Evolutionary conservation across 2,113 vertebrate species (phyloP).

Genomic region (Anarhynchus alexandrinus): DNA sequence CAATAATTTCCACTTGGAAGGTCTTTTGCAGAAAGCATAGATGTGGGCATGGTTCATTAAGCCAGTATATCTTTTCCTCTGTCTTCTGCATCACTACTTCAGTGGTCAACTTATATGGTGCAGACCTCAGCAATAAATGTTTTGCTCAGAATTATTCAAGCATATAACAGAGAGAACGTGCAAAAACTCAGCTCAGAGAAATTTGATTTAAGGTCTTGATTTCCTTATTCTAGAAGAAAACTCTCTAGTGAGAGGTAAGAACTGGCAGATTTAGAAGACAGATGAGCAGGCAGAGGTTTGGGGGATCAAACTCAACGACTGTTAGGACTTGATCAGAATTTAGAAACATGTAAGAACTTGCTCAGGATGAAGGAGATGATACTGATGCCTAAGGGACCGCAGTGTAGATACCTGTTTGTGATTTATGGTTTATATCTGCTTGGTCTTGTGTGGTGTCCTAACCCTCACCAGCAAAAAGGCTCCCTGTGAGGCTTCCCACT

Average conservation of each 20-base stretch:
- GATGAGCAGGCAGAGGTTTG: neutral
- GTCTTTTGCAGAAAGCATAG: neutral
- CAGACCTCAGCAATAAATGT: slow-evolving; percentile 2
- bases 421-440: neutral
- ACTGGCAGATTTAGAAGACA: neutral
- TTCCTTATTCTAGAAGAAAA: neutral
- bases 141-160: slow-evolving; percentile 16
- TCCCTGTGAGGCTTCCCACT: neutral
- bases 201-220: slow-evolving; percentile 20
- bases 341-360: neutral
- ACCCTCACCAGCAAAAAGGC: neutral
- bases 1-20: neutral
- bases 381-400: neutral
- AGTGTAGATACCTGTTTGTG: neutral
- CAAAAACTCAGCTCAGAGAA: neutral
- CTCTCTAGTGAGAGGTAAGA: neutral
- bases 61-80: neutral
- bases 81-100: slow-evolving; percentile 12
- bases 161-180: neutral
- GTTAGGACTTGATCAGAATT: neutral
- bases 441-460: neutral
- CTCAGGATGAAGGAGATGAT: neutral
- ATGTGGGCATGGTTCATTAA: neutral
- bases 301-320: neutral
- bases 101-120: neutral